Conservation (phyloP, 1,140 invertebrate genomes). For the Drosophila burlai region DNA sequence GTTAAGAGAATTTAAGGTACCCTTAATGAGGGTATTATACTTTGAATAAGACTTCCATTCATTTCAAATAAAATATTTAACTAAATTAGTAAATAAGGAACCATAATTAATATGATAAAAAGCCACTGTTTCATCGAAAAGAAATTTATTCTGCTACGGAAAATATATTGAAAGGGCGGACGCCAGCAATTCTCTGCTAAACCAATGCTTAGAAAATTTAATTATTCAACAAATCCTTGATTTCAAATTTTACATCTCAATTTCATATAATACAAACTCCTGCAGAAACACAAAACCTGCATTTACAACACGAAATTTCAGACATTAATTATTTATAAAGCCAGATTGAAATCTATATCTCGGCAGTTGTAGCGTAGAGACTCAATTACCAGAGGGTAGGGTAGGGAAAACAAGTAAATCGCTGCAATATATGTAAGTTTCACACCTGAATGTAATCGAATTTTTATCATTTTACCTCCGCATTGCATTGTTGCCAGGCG, state of each 20-base stretch:
- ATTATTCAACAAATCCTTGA: neutral
- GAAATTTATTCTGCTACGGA: neutral
- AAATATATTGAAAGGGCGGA: neutral
- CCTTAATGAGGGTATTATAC: too few species aligned
- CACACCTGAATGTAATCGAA: slow-evolving; percentile 83
- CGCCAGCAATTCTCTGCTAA: too few species aligned
- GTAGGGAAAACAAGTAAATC: slow-evolving; percentile 76
- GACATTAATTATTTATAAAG: slow-evolving; percentile 14
- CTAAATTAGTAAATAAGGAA: neutral
- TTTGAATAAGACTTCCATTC: too few species aligned
- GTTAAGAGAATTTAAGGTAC: too few species aligned
- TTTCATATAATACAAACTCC: neutral
- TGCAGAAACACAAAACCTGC: slow-evolving; percentile 3
- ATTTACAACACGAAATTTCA: neutral
- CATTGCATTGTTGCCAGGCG: slow-evolving; percentile 79
- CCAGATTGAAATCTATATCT: slow-evolving; percentile 32
- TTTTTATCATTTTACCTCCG: slow-evolving; percentile 83
- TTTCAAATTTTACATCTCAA: neutral
- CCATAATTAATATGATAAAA: too few species aligned
- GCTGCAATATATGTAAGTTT: slow-evolving; percentile 77
- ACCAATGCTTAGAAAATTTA: neutral
- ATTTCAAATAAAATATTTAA: neutral
- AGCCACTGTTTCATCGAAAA: neutral
- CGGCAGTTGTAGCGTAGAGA: slow-evolving; percentile 19
- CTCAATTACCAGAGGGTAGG: slow-evolving; percentile 53